Evolutionary conservation across 2,797 vertebrate genomes (phyloP), one percentile per base, ranked within the genome.

Genomic region (Lemur catta): DNA sequence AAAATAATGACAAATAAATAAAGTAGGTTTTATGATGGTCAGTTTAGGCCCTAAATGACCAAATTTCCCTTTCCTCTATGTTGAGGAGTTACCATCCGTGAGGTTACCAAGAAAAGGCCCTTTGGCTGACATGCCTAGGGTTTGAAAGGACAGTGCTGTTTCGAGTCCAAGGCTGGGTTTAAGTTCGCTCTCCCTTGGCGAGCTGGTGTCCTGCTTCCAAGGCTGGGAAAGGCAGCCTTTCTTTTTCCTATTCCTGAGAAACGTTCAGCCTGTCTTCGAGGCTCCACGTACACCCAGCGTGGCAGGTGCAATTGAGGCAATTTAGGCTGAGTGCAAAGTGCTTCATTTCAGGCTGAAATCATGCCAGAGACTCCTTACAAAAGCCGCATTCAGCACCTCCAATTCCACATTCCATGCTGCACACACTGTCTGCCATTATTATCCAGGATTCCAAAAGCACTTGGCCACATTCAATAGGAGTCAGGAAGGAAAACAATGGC

Each of bases 381-480:
- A 96, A 91, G 79, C 95, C 8, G 13, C 82, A 84, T 59, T 97
- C 86, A 63, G 61, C 57, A 50, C 61, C 88, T 89, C n/a, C n/a
- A 35, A 61, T 35, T 52, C 85, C 84, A 95, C 67, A 71, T 96
- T 75, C 76, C 74, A 55, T 38, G 78, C 65, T 1, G 63, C 0
- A 4, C 84, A 38, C 71, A 43, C 43, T 85, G 87, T 84, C 89
- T 92, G 94, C 86, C 87, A 69, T 91, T 48, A 95, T 93, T 86
- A 90, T 94, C 96, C 61, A 96, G 91, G 81, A 97, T 95, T 97
- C 96, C 89, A 67, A 94, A 94, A 95, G 92, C 69, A 67, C 93
- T 96, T 93, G 93, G 96, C 93, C 0, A 0, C 24, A 2, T 91
- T 94, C 72, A 97, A 67, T 89, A 96, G 78, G 72, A 96, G 61